Base-by-base conservation (phyloP, 2,113 vertebrate species). In the Rutilus rutilus region DNA sequence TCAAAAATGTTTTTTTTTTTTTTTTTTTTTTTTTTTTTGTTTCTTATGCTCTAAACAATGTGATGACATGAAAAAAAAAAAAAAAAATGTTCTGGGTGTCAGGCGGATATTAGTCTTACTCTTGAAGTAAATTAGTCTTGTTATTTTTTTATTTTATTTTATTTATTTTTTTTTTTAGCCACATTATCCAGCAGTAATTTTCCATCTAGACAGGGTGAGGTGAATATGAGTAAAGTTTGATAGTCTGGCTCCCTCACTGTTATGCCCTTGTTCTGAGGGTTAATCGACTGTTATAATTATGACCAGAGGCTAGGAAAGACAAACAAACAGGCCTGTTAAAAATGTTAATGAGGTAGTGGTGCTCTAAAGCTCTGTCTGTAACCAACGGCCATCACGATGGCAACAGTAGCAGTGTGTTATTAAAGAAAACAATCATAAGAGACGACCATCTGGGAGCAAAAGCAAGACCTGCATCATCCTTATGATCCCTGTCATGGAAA, bases 361-460 rank as follows among this genome's bases (percentile, higher is more conserved):
- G n/a, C 52, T 74, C 33, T 42, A n/a, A 52, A 62, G 25, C 65
- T 52, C 57, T 62, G 73, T 50, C 75, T 82, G 74, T 59, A 82
- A 71, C 71, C 84, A 36, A 45, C 23, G 36, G 64, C 65, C 65
- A 67, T 88, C 69, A 4, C 39, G 59, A 62, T 69, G 78, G 73
- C 73, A 82, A 85, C 84, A 83, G 27, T 5, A 47, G 67, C 33
- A n/a, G 65, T 27, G 75, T 84, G 45, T 65, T 54, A 84, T 83
- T 88, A 86, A 86, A 78, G 84, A 42, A 84, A 87, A 81, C 76
- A 87, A 54, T 54, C 75, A n/a, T 4, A 1, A 10, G 78, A 73
- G 78, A 73, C 30, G 25, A 14, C 12, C 21, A 25, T 27, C 33
- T 39, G n/a, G 9, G 23, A 59, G 25, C 36, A 74, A 54, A 57